Base-by-base conservation (phyloP, 2,888 invertebrate genomes). In the Oscheius sp. region DNA sequence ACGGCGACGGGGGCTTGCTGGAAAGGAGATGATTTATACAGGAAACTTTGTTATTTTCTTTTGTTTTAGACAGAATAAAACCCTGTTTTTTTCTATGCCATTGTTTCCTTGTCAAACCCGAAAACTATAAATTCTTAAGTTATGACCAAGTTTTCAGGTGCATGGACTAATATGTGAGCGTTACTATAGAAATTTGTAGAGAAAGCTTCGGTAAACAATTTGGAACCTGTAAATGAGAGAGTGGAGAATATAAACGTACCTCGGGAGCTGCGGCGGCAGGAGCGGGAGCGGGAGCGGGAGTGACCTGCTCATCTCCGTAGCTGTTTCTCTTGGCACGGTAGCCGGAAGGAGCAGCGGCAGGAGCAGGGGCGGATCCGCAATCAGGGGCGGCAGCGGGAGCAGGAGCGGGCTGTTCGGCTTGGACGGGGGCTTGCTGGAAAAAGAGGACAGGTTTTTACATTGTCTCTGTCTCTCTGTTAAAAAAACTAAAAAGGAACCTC, bases 271-370 rank as follows among this genome's bases (percentile, higher is more conserved):
- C 21, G 3, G 2, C n/a, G 62, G 29, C 65, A 50, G 65, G 65
- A 11, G 50, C 65, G 1, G 50, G 32, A 11, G 47, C 33, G 50
- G 65, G 48, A 29, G 65, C 65, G 29, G 60, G 60, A 33, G 60
- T 63, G 7, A 47, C 63, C 50, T 48, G 35, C 47, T 79, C 79
- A 66, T 79, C 79, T 75, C 79, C 79, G 60, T 79, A 79, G 48
- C 48, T 50, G 53, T 70, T 68, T 57, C 74, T 74, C 68, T 68
- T 68, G n/a, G 35, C 37, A 10, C 68, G 53, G 29, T 68, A 68
- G 4, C 68, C 68, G 13, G 68, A 63, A 47, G 42, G 68, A 58
- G 70, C 74, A n/a, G 62, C 72, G 58, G 77, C 50, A 33, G 77
- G 59, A 29, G 51, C 70, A 29, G 75, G 58, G 7, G 65, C 63